Base-by-base conservation (phyloP, 2,113 vertebrate species). In the Dicrurus megarhynchus region DNA sequence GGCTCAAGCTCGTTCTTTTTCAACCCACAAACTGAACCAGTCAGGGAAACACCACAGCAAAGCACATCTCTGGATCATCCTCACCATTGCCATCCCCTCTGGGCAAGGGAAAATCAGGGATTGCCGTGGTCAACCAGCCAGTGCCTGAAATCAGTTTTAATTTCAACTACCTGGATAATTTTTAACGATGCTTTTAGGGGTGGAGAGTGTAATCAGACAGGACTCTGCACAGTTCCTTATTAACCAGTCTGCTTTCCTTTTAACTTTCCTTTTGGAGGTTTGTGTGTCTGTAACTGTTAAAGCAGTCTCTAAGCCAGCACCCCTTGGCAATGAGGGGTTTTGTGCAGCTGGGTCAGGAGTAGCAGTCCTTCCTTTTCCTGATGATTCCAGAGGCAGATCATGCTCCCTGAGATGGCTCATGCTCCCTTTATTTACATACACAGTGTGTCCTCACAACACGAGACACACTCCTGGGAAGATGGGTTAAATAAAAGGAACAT, bases 391-490 rank as follows among this genome's bases (percentile, higher is more conserved):
- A 37, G 61, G 13, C 21, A 59, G 11, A 26, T 21, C 13, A 1
- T 8, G 30, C 26, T 83, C 22, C 26, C 39, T 8, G 56, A 55
- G 35, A 13, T 4, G 9, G 22, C 19, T 26, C 26, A 2, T 27
- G 11, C 13, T 73, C 11, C 26, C 23, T 47, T 59, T 35, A 16
- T 59, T 80, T 26, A 8, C 13, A 3, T 3, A 2, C 11, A 12
- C 28, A 49, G 6, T 0, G 0, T 55, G 17, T 50, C 33, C 78
- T 64, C 37, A 11, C 10, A 14, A 6, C 22, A 32, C 0, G 0
- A 49, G 65, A 46, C n/a, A 13, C 17, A 5, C 16, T 52, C 12
- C 22, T 42, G 65, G 35, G 42, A 79, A 71, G 60, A 19, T 3
- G 33, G 9, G 13, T 33, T 55, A 30, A 67, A 41, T 50, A 3